Conservation (phyloP, 2,797 vertebrate species). For the Enteromius radiatus region DNA sequence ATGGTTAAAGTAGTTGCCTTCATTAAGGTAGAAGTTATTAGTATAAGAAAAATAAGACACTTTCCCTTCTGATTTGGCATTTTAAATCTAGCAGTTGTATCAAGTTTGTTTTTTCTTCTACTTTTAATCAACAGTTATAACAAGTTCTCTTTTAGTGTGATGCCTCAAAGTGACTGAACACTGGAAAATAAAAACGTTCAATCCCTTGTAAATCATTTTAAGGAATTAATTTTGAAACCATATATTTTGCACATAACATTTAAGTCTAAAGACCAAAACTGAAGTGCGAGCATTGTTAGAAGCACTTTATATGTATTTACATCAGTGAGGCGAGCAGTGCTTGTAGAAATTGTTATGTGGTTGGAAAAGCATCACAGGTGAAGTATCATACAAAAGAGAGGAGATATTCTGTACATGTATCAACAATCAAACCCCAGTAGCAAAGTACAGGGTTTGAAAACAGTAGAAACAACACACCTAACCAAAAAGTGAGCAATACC, state of each 20-base stretch:
- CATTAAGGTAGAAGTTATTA: no score
- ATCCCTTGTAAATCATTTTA: neutral
- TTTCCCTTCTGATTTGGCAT: neutral
- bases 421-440: conserved; percentile 9
- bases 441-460: conserved; percentile 1
- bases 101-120: neutral
- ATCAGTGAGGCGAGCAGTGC: conserved; percentile 8
- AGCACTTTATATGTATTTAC: conserved; percentile 34
- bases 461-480: neutral
- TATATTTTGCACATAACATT: neutral
- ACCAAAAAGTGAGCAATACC: neutral
- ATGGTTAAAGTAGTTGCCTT: neutral
- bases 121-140: neutral
- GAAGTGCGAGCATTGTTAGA: conserved; percentile 16
- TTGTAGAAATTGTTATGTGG: neutral
- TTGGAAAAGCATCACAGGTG: neutral
- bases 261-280: neutral
- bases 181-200: neutral
- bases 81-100: neutral
- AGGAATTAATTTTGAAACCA: neutral
- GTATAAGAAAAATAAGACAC: neutral
- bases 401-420: conserved; percentile 29
- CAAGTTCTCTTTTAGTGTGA: neutral
- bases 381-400: conserved; percentile 21
- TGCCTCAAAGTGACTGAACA: neutral